phyloP scores from a whole-genome alignment of 1,140 invertebrate genomes.

The Cardiocondyla obscurior region DNA sequence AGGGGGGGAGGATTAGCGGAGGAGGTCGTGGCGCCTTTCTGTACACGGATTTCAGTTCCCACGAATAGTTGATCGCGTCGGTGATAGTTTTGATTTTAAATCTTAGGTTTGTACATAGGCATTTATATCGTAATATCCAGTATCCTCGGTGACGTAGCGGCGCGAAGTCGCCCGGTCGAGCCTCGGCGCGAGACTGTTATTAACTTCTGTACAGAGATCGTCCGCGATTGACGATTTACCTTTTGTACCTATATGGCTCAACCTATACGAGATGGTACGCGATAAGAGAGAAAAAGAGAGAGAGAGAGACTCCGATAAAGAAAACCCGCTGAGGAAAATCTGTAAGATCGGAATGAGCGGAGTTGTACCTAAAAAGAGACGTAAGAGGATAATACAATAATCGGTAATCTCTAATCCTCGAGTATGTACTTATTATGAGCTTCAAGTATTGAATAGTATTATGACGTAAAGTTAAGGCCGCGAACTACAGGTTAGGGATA shows the following conservation, averaged over 20 bases:
- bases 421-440: conserved; percentile 83
- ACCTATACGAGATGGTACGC: conserved; percentile 36
- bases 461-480: conserved; percentile 69
- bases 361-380: conserved; percentile 39
- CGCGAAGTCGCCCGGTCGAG: conserved; percentile 56
- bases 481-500: conserved; percentile 27
- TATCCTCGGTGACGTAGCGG: conserved; percentile 2
- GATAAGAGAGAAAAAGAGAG: neutral
- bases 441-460: conserved; percentile 84
- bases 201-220: conserved; percentile 69
- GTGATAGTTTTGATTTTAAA: conserved; percentile 69
- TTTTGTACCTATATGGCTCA: conserved; percentile 78
- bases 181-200: conserved; percentile 56
- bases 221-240: conserved; percentile 75
- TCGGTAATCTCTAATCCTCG: conserved; percentile 78
- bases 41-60: conserved; percentile 65
- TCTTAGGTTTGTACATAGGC: conserved; percentile 74
- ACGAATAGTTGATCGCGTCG: conserved; percentile 28
- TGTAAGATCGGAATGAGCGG: conserved; percentile 26
- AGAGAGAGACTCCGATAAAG: conserved; percentile 3
- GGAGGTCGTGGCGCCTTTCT: conserved; percentile 67
- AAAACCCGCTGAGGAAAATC: conserved; percentile 33
- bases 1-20: conserved; percentile 25
- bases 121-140: conserved; percentile 56
- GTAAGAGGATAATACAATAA: conserved; percentile 76